Conservation (phyloP, 1,140 invertebrate species). For the Zaprionus capensis region DNA sequence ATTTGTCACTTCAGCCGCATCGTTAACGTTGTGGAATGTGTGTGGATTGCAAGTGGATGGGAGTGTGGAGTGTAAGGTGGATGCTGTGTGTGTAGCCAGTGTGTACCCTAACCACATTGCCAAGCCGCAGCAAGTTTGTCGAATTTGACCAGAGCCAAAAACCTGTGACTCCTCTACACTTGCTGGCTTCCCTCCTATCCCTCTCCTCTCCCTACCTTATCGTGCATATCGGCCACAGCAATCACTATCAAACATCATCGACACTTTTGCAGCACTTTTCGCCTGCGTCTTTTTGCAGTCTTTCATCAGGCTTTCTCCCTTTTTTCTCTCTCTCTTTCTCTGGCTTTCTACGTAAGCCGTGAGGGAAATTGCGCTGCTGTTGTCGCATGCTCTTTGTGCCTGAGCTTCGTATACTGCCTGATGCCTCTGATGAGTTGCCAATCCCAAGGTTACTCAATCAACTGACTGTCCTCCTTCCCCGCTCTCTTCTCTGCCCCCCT, state of each 20-base stretch:
- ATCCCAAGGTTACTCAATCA: slow-evolving; percentile 74
- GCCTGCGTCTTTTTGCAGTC: slow-evolving; percentile 22
- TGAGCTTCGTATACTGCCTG: slow-evolving; percentile 6
- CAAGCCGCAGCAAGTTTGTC: slow-evolving; percentile 37
- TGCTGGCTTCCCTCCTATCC: slow-evolving; percentile 5
- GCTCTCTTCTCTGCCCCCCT: not conserved
- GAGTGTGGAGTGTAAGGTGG: not conserved
- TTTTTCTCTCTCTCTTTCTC: not conserved
- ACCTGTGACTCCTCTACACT: slow-evolving; percentile 15
- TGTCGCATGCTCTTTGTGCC: slow-evolving; percentile 51
- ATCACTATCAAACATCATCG: slow-evolving; percentile 67
- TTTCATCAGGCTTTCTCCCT: not conserved
- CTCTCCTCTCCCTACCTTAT: slow-evolving; percentile 4
- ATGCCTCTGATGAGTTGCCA: slow-evolving; percentile 41
- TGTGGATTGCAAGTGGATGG: not conserved
- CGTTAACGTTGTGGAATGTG: slow-evolving; percentile 30
- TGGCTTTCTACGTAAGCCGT: slow-evolving; percentile 39
- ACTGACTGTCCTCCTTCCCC: slow-evolving; percentile 13
- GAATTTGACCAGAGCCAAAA: slow-evolving; percentile 9
- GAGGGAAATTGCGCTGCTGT: slow-evolving; percentile 47
- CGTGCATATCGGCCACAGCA: slow-evolving; percentile 53
- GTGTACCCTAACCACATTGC: slow-evolving; percentile 47
- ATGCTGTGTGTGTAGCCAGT: not conserved
- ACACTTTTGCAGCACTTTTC: slow-evolving; percentile 55
- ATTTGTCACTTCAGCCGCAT: slow-evolving; percentile 66